Base-by-base conservation (phyloP, 2,797 vertebrate species). In the Bradypodion pumilum region DNA sequence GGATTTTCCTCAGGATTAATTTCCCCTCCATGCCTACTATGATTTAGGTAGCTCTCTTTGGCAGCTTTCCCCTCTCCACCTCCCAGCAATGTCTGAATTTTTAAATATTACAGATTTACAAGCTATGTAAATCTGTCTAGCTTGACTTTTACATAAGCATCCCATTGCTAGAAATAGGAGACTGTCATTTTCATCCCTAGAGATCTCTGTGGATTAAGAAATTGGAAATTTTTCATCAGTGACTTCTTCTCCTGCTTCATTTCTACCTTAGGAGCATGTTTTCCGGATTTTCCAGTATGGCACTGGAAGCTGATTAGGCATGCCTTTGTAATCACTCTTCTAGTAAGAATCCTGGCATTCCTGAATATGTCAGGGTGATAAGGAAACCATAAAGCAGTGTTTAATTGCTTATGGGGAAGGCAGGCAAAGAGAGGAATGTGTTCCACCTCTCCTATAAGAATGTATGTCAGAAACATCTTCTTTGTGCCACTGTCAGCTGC, bases 221-320 rank as follows among this genome's bases (percentile, higher is more conserved):
- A 46, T 49, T 83, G 81, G 87, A 78, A 72, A 32, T 75, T 93
- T 91, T 94, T 56, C 87, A 90, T 88, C 87, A 92, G 82, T 65
- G 80, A 72, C 87, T 91, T 86, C 37, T 83, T 82, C 86, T 81
- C 85, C 84, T 78, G 87, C 87, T 85, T 81, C 86, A 89, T 90
- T 91, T 91, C 91, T 92, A 91, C 88, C 90, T 91, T 76, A 80
- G 40, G n/a, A 91, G 80, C 70, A 82, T 37, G 70, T 88, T 90
- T 94, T 92, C 92, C 90, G 92, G 92, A 92, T 87, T 91, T 94
- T 93, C 90, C 88, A 91, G 91, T 93, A 90, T 87, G 88, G 84
- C 89, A 79, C 86, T 86, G 84, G 80, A 88, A 93, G 88, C 89
- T 92, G 92, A 91, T 86, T 91, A n/a, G 78, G 83, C 87, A 84